Evolutionary conservation across 2,888 invertebrate species (phyloP).

Genomic region (Athrips mouffetella): DNA sequence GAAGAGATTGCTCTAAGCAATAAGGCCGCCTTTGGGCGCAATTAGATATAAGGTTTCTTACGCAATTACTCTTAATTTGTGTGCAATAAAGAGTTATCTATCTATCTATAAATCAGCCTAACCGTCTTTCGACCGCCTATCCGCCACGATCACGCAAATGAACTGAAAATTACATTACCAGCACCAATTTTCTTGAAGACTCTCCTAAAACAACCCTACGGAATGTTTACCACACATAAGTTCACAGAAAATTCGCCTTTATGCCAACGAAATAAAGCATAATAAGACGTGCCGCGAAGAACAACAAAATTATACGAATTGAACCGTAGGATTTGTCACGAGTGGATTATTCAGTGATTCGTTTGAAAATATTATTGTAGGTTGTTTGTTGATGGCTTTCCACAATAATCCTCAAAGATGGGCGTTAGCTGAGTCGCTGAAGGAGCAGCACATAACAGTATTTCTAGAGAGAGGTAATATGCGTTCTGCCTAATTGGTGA

Average conservation of each 20-base stretch:
- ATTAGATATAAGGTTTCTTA: too few relatives aligned
- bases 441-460: too few relatives aligned
- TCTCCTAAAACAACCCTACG: neutral
- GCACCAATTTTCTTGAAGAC: slow-evolving; percentile 15
- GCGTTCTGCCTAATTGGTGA: too few relatives aligned
- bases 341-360: slow-evolving; percentile 8
- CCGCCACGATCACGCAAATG: slow-evolving; percentile 14
- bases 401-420: too few relatives aligned
- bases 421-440: too few relatives aligned
- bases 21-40: too few relatives aligned
- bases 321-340: slow-evolving; percentile 6
- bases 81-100: neutral
- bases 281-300: neutral
- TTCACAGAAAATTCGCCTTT: neutral
- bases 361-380: slow-evolving; percentile 9
- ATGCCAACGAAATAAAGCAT: neutral
- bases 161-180: slow-evolving; percentile 17
- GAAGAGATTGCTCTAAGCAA: too few relatives aligned
- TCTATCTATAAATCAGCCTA: neutral
- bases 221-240: neutral
- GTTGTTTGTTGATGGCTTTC: too few relatives aligned
- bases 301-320: slow-evolving; percentile 18
- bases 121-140: neutral
- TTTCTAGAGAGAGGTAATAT: too few relatives aligned
- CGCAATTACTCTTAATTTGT: too few relatives aligned